Evolutionary conservation across 2,113 vertebrate species (phyloP).

Genomic region (Baryphthengus martii): DNA sequence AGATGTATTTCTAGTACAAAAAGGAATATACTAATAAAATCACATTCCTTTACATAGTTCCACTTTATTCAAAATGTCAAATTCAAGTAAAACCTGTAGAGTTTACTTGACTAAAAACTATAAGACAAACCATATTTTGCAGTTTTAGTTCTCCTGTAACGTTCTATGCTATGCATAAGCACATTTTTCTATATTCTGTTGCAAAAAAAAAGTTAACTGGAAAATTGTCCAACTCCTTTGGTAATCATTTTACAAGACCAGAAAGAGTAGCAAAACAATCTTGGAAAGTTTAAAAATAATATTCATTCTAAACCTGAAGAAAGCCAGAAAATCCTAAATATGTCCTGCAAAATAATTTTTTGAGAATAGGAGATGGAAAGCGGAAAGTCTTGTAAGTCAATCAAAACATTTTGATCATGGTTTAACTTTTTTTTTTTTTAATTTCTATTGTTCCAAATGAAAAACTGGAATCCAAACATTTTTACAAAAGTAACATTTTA

Average conservation of each 20-base stretch:
- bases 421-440: not conserved
- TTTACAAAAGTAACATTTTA: not conserved
- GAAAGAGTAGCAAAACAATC: not conserved
- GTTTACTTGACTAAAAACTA: not conserved
- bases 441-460: not conserved
- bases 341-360: not conserved
- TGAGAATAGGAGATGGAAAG: not conserved
- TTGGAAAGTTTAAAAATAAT: not conserved
- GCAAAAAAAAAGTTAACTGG: not conserved
- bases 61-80: not conserved
- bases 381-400: not conserved
- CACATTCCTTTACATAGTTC: not conserved
- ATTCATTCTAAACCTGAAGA: not conserved
- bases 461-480: not conserved
- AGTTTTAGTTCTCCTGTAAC: not conserved
- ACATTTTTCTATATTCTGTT: not conserved
- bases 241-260: not conserved
- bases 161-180: not conserved
- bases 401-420: not conserved
- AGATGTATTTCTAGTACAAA: not conserved
- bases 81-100: not conserved
- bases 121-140: not conserved
- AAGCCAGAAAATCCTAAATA: not conserved
- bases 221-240: not conserved
- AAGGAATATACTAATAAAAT: not conserved